Percentiles rank a stretch among this genome's conserved stretches.
Evolutionary conservation across 2,888 invertebrate species (phyloP).

Genomic region (Rhaphigaster nebulosa): DNA sequence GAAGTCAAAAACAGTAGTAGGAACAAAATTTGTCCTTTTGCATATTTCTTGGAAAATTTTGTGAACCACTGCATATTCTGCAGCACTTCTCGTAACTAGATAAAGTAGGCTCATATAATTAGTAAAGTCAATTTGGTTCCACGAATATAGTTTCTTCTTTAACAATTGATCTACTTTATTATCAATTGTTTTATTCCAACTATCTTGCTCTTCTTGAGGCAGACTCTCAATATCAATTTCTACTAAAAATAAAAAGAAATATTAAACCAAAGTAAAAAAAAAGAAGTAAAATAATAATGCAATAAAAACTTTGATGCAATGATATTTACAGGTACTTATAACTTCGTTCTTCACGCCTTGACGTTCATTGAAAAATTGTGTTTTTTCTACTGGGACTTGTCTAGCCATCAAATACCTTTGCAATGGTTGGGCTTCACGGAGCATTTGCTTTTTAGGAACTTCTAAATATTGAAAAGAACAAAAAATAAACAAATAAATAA

Average conservation of each 20-base stretch:
- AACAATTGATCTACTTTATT: conserved; percentile 73
- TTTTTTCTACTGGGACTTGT: conserved; percentile 76
- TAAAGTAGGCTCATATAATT: conserved; percentile 78
- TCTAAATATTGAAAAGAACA: conserved; percentile 70
- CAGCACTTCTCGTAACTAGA: conserved; percentile 78
- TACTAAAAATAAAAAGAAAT: conserved; percentile 15
- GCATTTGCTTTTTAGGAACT: conserved; percentile 73
- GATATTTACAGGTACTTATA: conserved; percentile 67
- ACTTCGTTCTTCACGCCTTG: conserved; percentile 68
- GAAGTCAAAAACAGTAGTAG: conserved; percentile 87
- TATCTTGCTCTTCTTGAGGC: conserved; percentile 55
- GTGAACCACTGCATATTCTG: conserved; percentile 81
- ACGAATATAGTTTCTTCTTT: conserved; percentile 77
- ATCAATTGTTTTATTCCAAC: conserved; percentile 68
- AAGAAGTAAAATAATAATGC: background rate
- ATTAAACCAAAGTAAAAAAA: background rate
- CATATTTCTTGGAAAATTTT: conserved; percentile 83
- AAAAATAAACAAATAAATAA: background rate
- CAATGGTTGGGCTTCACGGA: conserved; percentile 73
- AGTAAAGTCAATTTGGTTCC: conserved; percentile 82
- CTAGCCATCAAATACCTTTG: conserved; percentile 75
- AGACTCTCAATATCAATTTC: conserved; percentile 50
- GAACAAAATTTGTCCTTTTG: conserved; percentile 77
- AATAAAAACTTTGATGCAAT: conserved; percentile 8
- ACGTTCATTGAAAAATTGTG: conserved; percentile 71